A percentile compares a stretch with the other conserved stretches of the same genome.
phyloP scores from a whole-genome alignment of 2,113 vertebrate genomes.

The Passerina amoena region DNA sequence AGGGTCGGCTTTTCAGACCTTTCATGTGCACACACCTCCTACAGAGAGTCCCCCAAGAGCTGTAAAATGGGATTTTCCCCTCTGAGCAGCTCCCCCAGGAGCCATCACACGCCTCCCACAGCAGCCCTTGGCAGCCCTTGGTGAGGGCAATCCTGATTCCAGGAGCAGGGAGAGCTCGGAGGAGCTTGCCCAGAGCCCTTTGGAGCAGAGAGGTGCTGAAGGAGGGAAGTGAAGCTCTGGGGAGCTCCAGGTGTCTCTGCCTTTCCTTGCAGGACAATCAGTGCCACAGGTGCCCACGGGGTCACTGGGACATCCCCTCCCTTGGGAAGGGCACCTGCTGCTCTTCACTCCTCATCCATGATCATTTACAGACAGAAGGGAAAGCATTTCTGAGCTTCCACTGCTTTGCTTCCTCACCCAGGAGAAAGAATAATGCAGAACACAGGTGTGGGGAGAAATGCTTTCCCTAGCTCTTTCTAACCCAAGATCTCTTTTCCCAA shows the following conservation, averaged over 20 bases:
- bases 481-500: background rate
- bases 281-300: background rate
- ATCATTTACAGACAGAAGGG: background rate
- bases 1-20: background rate
- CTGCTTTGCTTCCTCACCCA: background rate
- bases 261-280: background rate
- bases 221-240: background rate
- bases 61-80: background rate
- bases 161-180: background rate
- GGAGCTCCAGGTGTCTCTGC: background rate
- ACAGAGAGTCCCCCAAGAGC: background rate
- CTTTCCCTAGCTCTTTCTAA: background rate
- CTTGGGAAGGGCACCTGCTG: background rate
- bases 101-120: background rate
- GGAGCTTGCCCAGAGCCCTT: background rate
- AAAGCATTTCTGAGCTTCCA: background rate
- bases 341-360: background rate
- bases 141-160: background rate
- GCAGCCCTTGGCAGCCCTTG: background rate
- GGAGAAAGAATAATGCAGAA: background rate
- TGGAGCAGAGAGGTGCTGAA: background rate
- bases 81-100: background rate
- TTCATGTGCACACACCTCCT: background rate
- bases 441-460: background rate
- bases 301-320: background rate